A percentile compares a stretch with the other conserved stretches of the same genome.
These are phyloP conservation scores for Hermaeophaga mercurialis DNA, from an alignment of 2,888 invertebrate genomes.

Conservation along the genomic window DNA sequence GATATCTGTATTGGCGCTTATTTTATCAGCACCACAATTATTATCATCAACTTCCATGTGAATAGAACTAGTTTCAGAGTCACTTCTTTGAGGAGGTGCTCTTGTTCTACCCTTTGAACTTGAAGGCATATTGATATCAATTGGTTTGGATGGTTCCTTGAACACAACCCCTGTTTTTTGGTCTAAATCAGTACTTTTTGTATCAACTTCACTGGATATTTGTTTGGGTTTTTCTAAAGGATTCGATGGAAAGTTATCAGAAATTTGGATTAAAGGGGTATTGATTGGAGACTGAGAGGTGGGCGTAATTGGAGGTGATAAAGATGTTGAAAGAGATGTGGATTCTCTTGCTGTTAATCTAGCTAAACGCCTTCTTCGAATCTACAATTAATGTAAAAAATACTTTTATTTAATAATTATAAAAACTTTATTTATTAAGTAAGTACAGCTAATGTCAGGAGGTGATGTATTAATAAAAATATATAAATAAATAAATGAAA, in stretches of 20 bases:
- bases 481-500: no score
- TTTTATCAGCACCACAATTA: constrained; percentile 56
- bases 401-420: no score
- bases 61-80: constrained; percentile 58
- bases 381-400: no score
- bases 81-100: constrained; percentile 54
- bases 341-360: constrained; percentile 69
- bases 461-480: no score
- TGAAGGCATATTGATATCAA: constrained; percentile 51
- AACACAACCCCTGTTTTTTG: constrained; percentile 44
- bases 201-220: constrained; percentile 10
- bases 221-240: constrained; percentile 25
- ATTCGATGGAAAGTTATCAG: constrained; percentile 31
- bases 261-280: constrained; percentile 43
- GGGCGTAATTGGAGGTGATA: constrained; percentile 60
- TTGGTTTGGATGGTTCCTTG: constrained; percentile 55
- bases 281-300: constrained; percentile 55
- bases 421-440: no score
- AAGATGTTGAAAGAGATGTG: constrained; percentile 58
- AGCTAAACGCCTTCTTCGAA: constrained; percentile 76
- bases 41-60: constrained; percentile 67
- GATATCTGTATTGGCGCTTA: constrained; percentile 62
- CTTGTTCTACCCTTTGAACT: constrained; percentile 48
- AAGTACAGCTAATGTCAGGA: no score
- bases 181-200: constrained; percentile 28